Evolutionary conservation across 2,888 invertebrate genomes (phyloP), one percentile per base, ranked within the genome.

Genomic region (Ctenicera cuprea): DNA sequence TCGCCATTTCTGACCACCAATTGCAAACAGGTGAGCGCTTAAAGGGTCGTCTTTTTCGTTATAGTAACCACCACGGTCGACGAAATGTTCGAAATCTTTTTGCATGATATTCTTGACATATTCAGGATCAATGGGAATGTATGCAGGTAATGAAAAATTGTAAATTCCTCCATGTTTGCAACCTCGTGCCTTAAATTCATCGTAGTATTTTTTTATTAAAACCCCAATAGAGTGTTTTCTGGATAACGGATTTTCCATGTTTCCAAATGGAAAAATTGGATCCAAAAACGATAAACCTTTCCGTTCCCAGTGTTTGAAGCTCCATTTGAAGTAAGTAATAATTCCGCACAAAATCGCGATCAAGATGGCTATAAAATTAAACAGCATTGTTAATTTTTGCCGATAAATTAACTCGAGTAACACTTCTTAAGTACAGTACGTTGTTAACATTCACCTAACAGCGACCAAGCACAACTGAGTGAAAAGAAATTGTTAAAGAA

Each of bases 1-100:
- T 76, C 87, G 88, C 90, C 90, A 90, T 3, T 86, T 85, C 0
- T 86, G 85, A 43, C 88, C 88, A 5, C 26, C 52, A 30, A 52
- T 71, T 4, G 85, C 85, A 62, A 88, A 78, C 11, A 87, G 70
- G 37, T 83, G 84, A 80, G 84, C 84, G 0, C 84, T 85, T 38
- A 87, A 81, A 14, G 86, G 86, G 65, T 87, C 86, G 61, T 82
- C 85, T 64, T 86, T 84, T 20, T 83, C 84, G 3, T 86, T 84
- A 1, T 85, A 85, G 22, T 85, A 85, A 61, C 87, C 84, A 50
- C 87, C 87, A 52, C 88, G 84, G 71, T 88, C 87, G 3, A 84
- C 83, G 76, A 88, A 88, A 74, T 87, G 84, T 1, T 86, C 82
- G 67, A 88, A 88, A 76, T 88, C 88, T 52, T 85, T 84, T 1